These are phyloP conservation scores for Micromussa lordhowensis DNA, from an alignment of 92 coral and sea anemone genomes.

Conservation along the genomic window DNA sequence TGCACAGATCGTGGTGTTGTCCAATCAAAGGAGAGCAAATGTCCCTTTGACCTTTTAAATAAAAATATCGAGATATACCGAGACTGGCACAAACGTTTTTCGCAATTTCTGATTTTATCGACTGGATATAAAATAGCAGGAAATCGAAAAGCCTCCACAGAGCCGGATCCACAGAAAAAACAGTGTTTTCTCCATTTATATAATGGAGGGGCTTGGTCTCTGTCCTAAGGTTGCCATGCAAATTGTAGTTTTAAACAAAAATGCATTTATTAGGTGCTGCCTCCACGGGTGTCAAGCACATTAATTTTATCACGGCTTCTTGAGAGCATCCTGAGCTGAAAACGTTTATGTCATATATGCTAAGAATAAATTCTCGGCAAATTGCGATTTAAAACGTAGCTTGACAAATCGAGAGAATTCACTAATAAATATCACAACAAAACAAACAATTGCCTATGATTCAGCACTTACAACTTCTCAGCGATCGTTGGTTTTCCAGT, in stretches of 20 bases:
- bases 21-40: not conserved
- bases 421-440: not conserved
- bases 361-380: not conserved
- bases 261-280: not conserved
- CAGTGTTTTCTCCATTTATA: not conserved
- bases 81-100: not conserved
- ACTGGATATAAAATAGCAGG: not conserved
- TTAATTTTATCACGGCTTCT: not conserved
- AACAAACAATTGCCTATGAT: no score
- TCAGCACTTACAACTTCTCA: conserved; percentile 33
- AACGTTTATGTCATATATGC: not conserved
- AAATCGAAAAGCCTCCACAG: not conserved
- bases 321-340: not conserved
- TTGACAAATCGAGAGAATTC: not conserved
- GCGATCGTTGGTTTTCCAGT: conserved; percentile 30
- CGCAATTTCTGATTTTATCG: not conserved
- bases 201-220: not conserved
- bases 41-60: not conserved
- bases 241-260: conserved; percentile 1
- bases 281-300: not conserved
- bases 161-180: not conserved
- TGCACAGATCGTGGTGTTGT: conserved; percentile 26
- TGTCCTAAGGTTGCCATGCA: conserved; percentile 10
- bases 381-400: not conserved
- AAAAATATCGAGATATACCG: no score